Percentiles rank a stretch among this genome's conserved stretches.
phyloP scores from a whole-genome alignment of 1,140 invertebrate species.

The Gerris buenoi region DNA sequence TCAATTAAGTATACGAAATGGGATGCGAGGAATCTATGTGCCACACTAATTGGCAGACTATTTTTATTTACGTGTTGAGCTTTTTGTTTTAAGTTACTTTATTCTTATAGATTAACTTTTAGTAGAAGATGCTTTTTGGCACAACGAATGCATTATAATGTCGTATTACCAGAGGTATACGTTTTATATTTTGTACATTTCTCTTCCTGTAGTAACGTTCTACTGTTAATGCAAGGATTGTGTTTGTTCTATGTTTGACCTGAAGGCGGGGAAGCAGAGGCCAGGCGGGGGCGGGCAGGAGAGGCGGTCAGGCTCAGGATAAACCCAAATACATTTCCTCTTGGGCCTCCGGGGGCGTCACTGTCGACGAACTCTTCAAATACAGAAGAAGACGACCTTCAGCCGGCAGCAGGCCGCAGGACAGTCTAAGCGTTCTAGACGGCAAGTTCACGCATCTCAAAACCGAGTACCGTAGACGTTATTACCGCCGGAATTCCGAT shows the following conservation, averaged over 20 bases:
- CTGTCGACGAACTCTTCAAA: slow-evolving; percentile 17
- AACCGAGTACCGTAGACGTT: slow-evolving; percentile 17
- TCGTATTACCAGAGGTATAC: too few species aligned
- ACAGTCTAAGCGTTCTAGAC: slow-evolving; percentile 9
- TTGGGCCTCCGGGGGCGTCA: slow-evolving; percentile 10
- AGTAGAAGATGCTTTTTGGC: too few species aligned
- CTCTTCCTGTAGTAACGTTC: too few species aligned
- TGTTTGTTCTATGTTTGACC: not conserved
- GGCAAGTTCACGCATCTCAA: slow-evolving; percentile 16
- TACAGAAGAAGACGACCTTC: slow-evolving; percentile 11
- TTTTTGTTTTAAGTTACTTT: too few species aligned
- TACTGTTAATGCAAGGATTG: too few species aligned
- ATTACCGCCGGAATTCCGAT: slow-evolving; percentile 12
- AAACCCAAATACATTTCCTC: not conserved
- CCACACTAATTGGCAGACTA: too few species aligned
- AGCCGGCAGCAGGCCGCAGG: slow-evolving; percentile 7
- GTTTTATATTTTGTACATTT: too few species aligned
- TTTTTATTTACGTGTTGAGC: too few species aligned
- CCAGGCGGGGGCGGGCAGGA: not conserved
- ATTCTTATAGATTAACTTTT: too few species aligned
- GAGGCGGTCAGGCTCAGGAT: not conserved
- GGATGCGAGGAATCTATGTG: too few species aligned
- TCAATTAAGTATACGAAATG: too few species aligned
- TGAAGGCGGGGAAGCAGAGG: not conserved
- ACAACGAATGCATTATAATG: too few species aligned